Evolutionary conservation across 2,888 invertebrate species (phyloP), one percentile per base, ranked within the genome.

Genomic region (Ischnus inquisitorius): DNA sequence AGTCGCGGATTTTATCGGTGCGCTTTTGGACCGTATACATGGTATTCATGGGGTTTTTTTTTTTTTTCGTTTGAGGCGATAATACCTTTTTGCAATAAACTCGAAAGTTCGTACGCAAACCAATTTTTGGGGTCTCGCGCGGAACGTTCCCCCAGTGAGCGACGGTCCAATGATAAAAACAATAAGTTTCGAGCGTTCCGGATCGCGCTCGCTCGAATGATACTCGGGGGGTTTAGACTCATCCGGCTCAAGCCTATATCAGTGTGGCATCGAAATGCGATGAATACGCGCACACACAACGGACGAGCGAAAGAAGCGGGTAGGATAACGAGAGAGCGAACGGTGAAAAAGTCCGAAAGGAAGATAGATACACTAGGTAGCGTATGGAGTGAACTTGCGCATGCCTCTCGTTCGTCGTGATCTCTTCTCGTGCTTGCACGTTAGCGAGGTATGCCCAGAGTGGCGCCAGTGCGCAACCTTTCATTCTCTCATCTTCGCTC

Each of bases 91-190:
- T 14, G 28, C 4, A 28, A 28, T 25, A 60, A 3, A 28, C 25
- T 60, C 60, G 60, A 28, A 60, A 60, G 60, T 60, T 60, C 62
- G 62, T 76, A 41, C 64, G 39, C 60, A 48, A 64, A 48, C 64
- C 46, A 75, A 77, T 65, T 72, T 46, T 76, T 51, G 22, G 22
- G 71, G 34, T 28, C 28, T 78, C 74, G 65, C 75, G 75, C 81
- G 79, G 78, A 82, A 82, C 16, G 48, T 64, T 54, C 65, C 74
- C 84, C 72, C 82, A 85, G 77, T 79, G 88, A 46, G 90, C 89
- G 89, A 92, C 16, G 92, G 93, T 93, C 93, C 91, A 91, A 92
- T 92, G 92, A 93, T 92, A 92, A 90, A 34, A 91, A 91, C 91
- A 91, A 92, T 92, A 92, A 91, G 90, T 90, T 90, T 87, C 34